Evolutionary conservation across 2,797 vertebrate species (phyloP), one percentile per base, ranked within the genome.

Genomic region (Aeoliscus strigatus): DNA sequence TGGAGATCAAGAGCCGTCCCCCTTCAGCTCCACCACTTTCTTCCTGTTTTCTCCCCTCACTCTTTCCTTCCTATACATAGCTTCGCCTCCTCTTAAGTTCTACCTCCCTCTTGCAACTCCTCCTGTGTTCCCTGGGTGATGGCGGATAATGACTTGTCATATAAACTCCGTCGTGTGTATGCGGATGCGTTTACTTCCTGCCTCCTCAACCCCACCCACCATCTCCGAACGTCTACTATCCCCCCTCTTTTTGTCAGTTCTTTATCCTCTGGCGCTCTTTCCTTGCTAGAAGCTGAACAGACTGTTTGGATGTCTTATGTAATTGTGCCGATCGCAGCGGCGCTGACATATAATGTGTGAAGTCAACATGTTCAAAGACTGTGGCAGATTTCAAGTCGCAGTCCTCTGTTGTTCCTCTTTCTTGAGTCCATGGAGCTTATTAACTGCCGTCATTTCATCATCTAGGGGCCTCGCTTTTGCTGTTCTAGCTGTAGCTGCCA

Each of bases 311-410:
- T 59, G 57, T 59, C 51, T 75, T 48, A 50, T 53, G 63, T 67
- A 79, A 73, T 61, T 8, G 27, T 6, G 11, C 2, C 16, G 44
- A 65, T 62, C 39, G 50, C 66, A 54, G 51, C 32, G 49, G 35
- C 13, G 13, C 67, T 0, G 56, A 62, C 53, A 51, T 58, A 35
- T 43, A 29, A 33, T 24, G 60, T 55, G 66, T 63, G 45, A 77
- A 65, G 59, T 56, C 70, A 63, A 70, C 70, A 39, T 49, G 57
- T 66, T 74, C 69, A 75, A 69, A 79, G 56, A 49, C 18, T 23
- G 46, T 4, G 38, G 52, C 51, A 47, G 58, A 72, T 69, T 55
- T 66, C 66, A 76, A 38, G 23, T 25, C 0, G 39, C 35, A 9
- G 43, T 70, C 27, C 64, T 71, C 47, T 39, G 60, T 62, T 72